These are phyloP conservation scores for Esperia sulphurella DNA, from an alignment of 2,888 invertebrate species.

Conservation along the genomic window DNA sequence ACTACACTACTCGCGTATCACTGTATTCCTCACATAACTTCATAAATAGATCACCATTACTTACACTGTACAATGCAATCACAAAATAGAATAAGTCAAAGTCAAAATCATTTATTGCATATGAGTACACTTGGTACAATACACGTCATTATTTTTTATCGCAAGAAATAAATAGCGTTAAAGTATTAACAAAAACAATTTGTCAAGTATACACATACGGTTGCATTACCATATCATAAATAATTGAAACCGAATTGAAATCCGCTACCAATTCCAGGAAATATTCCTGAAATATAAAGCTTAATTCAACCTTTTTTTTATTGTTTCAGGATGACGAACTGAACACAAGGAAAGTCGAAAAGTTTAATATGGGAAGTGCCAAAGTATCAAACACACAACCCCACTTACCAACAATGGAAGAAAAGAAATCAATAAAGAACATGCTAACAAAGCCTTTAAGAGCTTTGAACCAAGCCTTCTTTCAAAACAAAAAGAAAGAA, in stretches of 20 bases:
- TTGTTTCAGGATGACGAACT: slow-evolving; percentile 23
- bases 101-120: too few relatives aligned
- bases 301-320: not conserved
- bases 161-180: too few relatives aligned
- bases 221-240: not conserved
- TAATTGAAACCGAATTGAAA: not conserved
- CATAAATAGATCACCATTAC: too few relatives aligned
- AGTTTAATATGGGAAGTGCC: slow-evolving; percentile 49
- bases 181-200: too few relatives aligned
- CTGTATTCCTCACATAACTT: too few relatives aligned
- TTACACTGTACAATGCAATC: too few relatives aligned
- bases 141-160: too few relatives aligned
- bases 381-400: slow-evolving; percentile 31
- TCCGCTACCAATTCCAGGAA: not conserved
- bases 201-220: too few relatives aligned
- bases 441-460: slow-evolving; percentile 19
- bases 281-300: not conserved
- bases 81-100: too few relatives aligned
- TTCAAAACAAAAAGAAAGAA: slow-evolving; percentile 20
- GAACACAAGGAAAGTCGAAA: slow-evolving; percentile 7
- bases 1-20: too few relatives aligned
- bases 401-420: slow-evolving; percentile 42
- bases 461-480: slow-evolving; percentile 23
- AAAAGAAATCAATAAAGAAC: slow-evolving; percentile 42
- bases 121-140: too few relatives aligned